Conservation (phyloP, 1,140 invertebrate genomes). For the Solen grandis region DNA sequence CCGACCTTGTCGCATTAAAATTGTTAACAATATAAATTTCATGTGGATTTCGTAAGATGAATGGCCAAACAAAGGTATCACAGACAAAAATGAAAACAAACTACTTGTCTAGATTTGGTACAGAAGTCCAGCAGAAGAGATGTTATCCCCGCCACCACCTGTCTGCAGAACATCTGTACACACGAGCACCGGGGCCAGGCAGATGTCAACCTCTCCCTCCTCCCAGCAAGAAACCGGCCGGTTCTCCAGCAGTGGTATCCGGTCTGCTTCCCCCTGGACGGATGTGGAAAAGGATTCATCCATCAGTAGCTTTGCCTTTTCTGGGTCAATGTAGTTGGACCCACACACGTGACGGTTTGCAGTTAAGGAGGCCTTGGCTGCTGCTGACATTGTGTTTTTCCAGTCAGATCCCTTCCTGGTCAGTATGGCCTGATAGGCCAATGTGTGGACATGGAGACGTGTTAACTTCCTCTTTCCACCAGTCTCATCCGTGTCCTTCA, state of each 20-base stretch:
- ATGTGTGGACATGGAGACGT: constrained; percentile 91
- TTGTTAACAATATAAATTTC: no score
- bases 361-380: constrained; percentile 91
- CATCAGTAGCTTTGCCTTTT: constrained; percentile 88
- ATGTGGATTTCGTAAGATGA: no score
- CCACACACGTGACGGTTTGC: constrained; percentile 93
- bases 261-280: constrained; percentile 53
- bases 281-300: constrained; percentile 92
- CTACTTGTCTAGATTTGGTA: constrained; percentile 87
- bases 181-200: constrained; percentile 91
- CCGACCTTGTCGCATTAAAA: no score
- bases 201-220: constrained; percentile 87
- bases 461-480: constrained; percentile 84
- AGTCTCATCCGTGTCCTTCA: constrained; percentile 79
- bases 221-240: constrained; percentile 91
- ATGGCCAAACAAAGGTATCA: no score
- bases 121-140: constrained; percentile 91
- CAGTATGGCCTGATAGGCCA: constrained; percentile 93
- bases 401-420: constrained; percentile 83
- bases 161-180: constrained; percentile 92
- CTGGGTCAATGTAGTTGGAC: constrained; percentile 86
- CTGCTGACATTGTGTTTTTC: constrained; percentile 89
- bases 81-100: no score
- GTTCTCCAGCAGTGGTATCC: constrained; percentile 69
- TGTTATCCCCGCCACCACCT: constrained; percentile 93